Evolutionary conservation across 2,888 invertebrate genomes (phyloP), one percentile per base, ranked within the genome.

Genomic region (Cantharis lateralis): DNA sequence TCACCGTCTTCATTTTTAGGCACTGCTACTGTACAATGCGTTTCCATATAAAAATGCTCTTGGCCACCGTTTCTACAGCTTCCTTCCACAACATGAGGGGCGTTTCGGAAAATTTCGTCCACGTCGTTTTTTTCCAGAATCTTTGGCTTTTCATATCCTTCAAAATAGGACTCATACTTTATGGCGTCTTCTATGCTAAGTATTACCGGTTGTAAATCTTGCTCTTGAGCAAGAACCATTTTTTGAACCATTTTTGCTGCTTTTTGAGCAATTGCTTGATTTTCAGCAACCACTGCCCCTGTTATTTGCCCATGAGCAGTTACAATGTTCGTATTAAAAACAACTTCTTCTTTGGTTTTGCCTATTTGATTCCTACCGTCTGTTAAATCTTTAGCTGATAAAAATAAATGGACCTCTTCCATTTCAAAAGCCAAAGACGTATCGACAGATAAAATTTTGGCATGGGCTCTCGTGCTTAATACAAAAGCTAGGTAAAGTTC

Each of bases 31-130:
- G 92, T 88, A 0, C 92, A 92, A 79, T 95, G 93, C 0, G 98
- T 96, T 88, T 99, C 99, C 82, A 99, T 89, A 88, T 98, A 99
- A 88, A 99, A 98, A 87, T 99, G 99, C 86, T 98, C 98, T 88
- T 99, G 98, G 0, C 96, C 97, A 11, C 97, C 97, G 84, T 95
- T 94, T 75, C 93, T 90, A 66, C 93, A 90, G 81, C 95, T 92
- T 0, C 96, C 96, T 88, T 95, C 93, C 28, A 97, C 85, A n/a
- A 95, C 88, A 85, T 94, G 91, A 62, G 94, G 93, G 11, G 94
- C 91, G 79, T 91, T 89, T 26, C 90, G 87, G 81, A 98, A 93
- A 0, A 91, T 94, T n/a, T 73, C 26, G 16, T 77, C 77, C 1
- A 93, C 89, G 85, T 96, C 91, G 0, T 97, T 95, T 83, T 89